Base-by-base conservation (phyloP, 2,888 invertebrate genomes). In the Noctua pronuba region DNA sequence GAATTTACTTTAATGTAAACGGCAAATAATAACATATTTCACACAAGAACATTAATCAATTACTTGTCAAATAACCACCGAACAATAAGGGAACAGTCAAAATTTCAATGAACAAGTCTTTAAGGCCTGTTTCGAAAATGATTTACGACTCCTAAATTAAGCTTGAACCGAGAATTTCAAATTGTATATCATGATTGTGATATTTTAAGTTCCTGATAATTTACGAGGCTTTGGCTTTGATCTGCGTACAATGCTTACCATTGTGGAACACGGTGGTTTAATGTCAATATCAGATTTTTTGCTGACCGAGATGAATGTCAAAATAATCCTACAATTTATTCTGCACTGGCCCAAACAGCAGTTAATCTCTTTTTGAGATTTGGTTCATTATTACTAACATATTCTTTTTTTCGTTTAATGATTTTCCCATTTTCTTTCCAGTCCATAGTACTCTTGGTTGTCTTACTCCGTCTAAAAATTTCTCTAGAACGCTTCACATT, bases 51-150 rank as follows among this genome's bases (percentile, higher is more conserved):
- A 71, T 84, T 64, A 83, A 79, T 84, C 84, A 86, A 73, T 84
- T 71, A 41, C 69, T 52, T 79, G 86, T 86, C 86, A 84, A 84
- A 84, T 75, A 78, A 62, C 58, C 67, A 58, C 41, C 28, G 18
- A 73, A 84, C 79, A 84, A 83, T 86, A 83, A 75, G 24, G 35
- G 35, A 35, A 62, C 75, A 73, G 67, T 79, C 79, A 60, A 83
- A 79, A 75, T 86, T 82, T 86, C 83, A 84, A 79, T 84, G 64
- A 83, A 49, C 70, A 86, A 75, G 75, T 73, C 72, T 75, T 73
- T 70, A 67, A 52, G 52, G 11, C 41, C 60, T 60, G 79, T 86
- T 86, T 70, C 31, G 18, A 5, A 35, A 79, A 70, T 79, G 75
- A 84, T 84, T 84, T 86, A 84, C 41, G 69, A 73, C 73, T 64